Evolutionary conservation across 2,113 vertebrate species (phyloP), one percentile per base, ranked within the genome.

Genomic region (Microcebus jonahi): DNA sequence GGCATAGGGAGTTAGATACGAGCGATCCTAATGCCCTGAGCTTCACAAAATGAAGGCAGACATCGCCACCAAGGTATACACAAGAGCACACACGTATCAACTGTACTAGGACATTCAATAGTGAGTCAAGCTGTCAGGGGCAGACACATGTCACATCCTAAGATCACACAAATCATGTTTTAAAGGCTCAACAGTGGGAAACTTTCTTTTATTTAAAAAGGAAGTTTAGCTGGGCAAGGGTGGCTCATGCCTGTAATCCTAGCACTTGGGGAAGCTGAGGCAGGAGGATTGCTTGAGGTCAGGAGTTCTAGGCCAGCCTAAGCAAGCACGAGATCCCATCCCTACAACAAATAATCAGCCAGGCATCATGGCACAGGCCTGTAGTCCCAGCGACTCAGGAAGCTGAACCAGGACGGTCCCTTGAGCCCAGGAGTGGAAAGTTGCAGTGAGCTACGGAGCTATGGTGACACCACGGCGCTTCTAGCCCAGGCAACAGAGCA

Each of bases 91-190:
- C 75, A n/a, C 20, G 13, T 1, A 31, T 50, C 50, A 6, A 18
- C 18, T 0, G 5, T 6, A 27, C 27, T 12, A 50, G 18, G 10
- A 70, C 1, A 11, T 7, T n/a, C 34, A 8, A 21, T 2, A 67
- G 39, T 20, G 50, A 85, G 39, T 27, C 39, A 11, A 55, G 39
- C 63, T 39, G 10, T 21, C 82, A 67, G 0, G 31, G 23, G 11
- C 27, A 31, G 68, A 21, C 5, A 92, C 18, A 20, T 55, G 53
- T 55, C 53, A 29, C 4, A 50, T 36, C 55, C 63, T 34, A 45
- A 68, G 27, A n/a, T 6, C 14, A 53, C 3, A 8, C 25, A 17
- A 39, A 13, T 29, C 34, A 31, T 15, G 2, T 15, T 71, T 65
- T 59, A 87, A 90, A 83, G 75, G 59, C 50, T 17, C 23, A 6